Base-by-base conservation (phyloP, 2,797 vertebrate genomes). In the Geotrypetes seraphini region DNA sequence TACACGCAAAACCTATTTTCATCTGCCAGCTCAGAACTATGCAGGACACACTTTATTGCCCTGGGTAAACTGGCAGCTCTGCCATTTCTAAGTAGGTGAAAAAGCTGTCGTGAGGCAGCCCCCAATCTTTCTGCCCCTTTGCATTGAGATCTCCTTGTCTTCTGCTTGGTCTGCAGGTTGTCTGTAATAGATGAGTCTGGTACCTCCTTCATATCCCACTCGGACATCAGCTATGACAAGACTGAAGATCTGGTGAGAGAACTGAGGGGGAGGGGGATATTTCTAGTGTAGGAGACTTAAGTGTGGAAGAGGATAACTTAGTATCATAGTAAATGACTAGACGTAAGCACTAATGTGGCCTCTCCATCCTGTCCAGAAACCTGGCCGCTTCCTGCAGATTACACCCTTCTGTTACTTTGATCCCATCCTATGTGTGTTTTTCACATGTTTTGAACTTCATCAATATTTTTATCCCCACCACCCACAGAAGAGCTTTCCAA, bases 181-280 rank as follows among this genome's bases (percentile, higher is more conserved):
- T 59, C 57, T 12, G 19, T 4, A 2, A 63, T 51, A 28, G 41
- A 68, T 0, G 55, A 66, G 20, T 60, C 66, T 0, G 45, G 53
- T 17, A 50, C 53, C 16, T 73, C 69, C 5, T 59, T 68, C 12
- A 39, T 70, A 36, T 68, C 56, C 23, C 57, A 59, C 19, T 66
- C 57, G 0, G 69, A 51, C 37, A 73, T 70, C 51, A 70, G 69
- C 33, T 73, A 66, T 0, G 69, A 73, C 35, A 46, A 16, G 12
- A 68, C 66, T 0, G 66, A 73, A 6, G 66, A 73, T 0, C n/a
- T n/a, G n/a, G n/a, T n/a, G n/a, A n/a, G n/a, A n/a, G n/a, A n/a
- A n/a, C n/a, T n/a, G n/a, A n/a, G n/a, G n/a, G n/a, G n/a, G n/a
- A n/a, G n/a, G n/a, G n/a, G n/a, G n/a, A n/a, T n/a, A n/a, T n/a